Evolutionary conservation across 1,140 invertebrate genomes (phyloP).

Genomic region (Apis laboriosa): DNA sequence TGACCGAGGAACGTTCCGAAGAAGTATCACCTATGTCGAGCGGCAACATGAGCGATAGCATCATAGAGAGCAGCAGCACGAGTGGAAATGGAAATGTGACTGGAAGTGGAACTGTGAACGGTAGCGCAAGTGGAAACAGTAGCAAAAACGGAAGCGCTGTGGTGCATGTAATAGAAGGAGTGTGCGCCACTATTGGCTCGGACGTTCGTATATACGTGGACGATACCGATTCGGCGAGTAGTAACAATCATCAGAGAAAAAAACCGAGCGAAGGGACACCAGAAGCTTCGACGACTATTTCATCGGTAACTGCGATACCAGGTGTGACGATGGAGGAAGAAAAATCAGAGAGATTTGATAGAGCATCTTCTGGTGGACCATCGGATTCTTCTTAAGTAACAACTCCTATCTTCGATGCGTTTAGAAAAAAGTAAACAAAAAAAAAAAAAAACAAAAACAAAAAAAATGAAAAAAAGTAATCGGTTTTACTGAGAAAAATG

Average conservation of each 20-base stretch:
- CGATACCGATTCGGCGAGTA: constrained; percentile 71
- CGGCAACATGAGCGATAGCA: constrained; percentile 41
- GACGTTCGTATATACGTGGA: constrained; percentile 71
- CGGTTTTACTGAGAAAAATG: not conserved
- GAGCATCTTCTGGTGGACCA: constrained; percentile 14
- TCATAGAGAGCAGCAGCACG: constrained; percentile 10
- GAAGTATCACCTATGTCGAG: constrained; percentile 31
- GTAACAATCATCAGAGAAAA: constrained; percentile 45
- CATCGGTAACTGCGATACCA: constrained; percentile 24
- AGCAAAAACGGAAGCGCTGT: constrained; percentile 9
- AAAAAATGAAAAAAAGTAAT: not conserved
- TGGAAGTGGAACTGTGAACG: not conserved
- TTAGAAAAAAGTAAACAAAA: not conserved
- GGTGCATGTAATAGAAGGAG: constrained; percentile 45
- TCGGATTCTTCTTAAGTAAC: constrained; percentile 56
- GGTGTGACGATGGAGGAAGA: constrained; percentile 10
- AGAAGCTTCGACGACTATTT: constrained; percentile 30
- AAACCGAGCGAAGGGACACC: constrained; percentile 24
- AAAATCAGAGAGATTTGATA: constrained; percentile 21
- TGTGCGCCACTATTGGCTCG: constrained; percentile 43
- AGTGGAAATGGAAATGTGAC: not conserved
- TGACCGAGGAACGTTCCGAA: constrained; percentile 57
- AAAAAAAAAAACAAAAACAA: not conserved
- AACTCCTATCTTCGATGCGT: not conserved
- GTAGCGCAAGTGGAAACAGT: not conserved